Percentiles rank a stretch among this genome's conserved stretches.
Evolutionary conservation across 2,797 vertebrate genomes (phyloP).

Genomic region (Alfaro cultratus): DNA sequence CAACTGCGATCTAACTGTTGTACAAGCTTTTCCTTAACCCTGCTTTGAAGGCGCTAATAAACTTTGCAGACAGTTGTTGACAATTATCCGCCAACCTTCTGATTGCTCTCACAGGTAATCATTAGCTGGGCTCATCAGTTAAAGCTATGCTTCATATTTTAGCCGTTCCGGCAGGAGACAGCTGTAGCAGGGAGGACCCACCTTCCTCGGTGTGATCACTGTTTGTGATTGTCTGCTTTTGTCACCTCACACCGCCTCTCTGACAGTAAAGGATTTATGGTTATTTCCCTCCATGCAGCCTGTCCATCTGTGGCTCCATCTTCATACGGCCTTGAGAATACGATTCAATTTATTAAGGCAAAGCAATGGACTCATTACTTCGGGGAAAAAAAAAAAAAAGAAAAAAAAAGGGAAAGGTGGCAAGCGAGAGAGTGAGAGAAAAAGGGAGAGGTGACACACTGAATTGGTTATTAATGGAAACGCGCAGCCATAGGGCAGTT

Average conservation of each 20-base stretch:
- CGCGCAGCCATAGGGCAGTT: conserved; percentile 99
- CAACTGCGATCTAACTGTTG: not conserved
- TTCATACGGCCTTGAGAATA: conserved; percentile 99
- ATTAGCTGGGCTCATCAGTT: conserved; percentile 27
- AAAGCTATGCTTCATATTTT: conserved; percentile 31
- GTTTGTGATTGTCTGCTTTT: conserved; percentile 84
- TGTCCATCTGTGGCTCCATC: conserved; percentile 98
- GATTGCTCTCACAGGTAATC: conserved; percentile 41
- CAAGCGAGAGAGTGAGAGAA: conserved; percentile 67
- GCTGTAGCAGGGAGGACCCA: conserved; percentile 47
- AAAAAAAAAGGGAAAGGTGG: conserved; percentile 77
- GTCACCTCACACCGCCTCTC: conserved; percentile 87
- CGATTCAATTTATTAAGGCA: conserved; percentile 99
- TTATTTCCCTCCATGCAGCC: conserved; percentile 90
- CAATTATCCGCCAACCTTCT: conserved; percentile 30
- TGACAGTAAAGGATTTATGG: conserved; percentile 99
- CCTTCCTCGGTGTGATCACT: conserved; percentile 64
- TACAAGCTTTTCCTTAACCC: conserved; percentile 24
- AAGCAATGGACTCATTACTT: conserved; percentile 99
- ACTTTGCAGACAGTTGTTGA: conserved; percentile 15
- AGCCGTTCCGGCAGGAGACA: conserved; percentile 22
- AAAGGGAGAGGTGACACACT: conserved; percentile 91
- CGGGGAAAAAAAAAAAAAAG: conserved; percentile 77
- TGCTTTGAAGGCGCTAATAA: conserved; percentile 3
- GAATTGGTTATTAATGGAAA: conserved; percentile 99